phyloP scores from a whole-genome alignment of 2,113 vertebrate genomes.

The Oreotrochilus melanogaster region DNA sequence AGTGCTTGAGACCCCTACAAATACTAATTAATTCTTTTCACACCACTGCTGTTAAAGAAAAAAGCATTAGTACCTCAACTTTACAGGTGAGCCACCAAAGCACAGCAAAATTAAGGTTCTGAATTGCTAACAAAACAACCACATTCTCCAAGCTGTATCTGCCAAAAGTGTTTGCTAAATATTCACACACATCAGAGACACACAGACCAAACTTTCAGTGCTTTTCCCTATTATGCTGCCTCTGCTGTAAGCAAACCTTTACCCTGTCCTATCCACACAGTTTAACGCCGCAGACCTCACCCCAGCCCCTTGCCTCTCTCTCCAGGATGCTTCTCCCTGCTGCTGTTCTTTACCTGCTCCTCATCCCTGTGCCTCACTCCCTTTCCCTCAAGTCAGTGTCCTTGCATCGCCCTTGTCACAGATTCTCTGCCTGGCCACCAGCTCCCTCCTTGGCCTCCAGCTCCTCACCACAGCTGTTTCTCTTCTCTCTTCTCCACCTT shows the following conservation, averaged over 20 bases:
- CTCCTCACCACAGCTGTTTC: not conserved
- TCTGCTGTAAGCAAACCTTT: not conserved
- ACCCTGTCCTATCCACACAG: not conserved
- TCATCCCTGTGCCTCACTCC: not conserved
- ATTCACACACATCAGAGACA: not conserved
- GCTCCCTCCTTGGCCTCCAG: not conserved
- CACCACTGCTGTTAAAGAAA: not conserved
- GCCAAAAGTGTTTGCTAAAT: not conserved
- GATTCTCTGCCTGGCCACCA: not conserved
- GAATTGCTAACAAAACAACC: not conserved
- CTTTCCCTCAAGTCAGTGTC: not conserved
- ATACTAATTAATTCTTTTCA: slow-evolving; percentile 22
- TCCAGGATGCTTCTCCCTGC: not conserved
- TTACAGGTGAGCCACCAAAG: not conserved
- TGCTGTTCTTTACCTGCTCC: not conserved
- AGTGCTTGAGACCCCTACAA: not conserved
- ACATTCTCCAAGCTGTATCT: not conserved
- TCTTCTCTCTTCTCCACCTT: not conserved
- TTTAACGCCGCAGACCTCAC: fast-evolving
- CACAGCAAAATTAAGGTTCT: not conserved
- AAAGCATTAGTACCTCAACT: not conserved
- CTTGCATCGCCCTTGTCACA: fast-evolving
- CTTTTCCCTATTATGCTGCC: not conserved
- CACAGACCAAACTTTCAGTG: not conserved
- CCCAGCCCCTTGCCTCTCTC: not conserved